Evolutionary conservation across 2,113 vertebrate species (phyloP).

Genomic region (Stercorarius parasiticus): DNA sequence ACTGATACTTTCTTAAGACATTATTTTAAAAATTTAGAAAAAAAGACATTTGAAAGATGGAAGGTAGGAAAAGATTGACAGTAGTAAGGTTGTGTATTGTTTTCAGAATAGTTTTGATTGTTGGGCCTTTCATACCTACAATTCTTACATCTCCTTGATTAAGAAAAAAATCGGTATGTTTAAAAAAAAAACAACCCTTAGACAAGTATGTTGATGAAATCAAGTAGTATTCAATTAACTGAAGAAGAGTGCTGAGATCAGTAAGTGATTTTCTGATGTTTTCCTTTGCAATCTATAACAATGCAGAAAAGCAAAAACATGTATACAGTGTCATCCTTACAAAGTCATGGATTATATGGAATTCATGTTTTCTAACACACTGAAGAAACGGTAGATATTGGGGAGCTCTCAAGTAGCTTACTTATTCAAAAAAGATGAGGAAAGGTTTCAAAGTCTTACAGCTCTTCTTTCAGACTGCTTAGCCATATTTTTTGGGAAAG

Average conservation of each 20-base stretch:
- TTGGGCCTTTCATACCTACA: not conserved
- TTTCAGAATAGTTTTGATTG: not conserved
- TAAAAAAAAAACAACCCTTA: not conserved
- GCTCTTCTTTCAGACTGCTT: not conserved
- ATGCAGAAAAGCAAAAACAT: not conserved
- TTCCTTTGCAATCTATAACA: not conserved
- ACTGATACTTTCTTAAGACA: not conserved
- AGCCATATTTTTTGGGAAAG: not conserved
- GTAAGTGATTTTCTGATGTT: not conserved
- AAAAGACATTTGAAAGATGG: not conserved
- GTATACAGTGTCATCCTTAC: not conserved
- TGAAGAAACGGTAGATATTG: not conserved
- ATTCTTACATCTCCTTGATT: not conserved
- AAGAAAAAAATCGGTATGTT: not conserved
- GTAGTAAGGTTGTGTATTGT: not conserved
- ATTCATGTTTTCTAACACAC: not conserved
- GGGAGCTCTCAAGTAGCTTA: not conserved
- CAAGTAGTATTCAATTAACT: not conserved
- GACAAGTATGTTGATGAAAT: not conserved
- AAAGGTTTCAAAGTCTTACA: not conserved
- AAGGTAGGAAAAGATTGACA: not conserved
- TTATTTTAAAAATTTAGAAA: not conserved
- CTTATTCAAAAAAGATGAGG: not conserved
- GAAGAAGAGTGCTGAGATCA: not conserved
- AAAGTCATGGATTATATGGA: not conserved